A percentile compares a stretch with the other conserved stretches of the same genome.
These are phyloP conservation scores for Rhinatrema bivittatum DNA, from an alignment of 2,797 vertebrate genomes.

Conservation along the genomic window DNA sequence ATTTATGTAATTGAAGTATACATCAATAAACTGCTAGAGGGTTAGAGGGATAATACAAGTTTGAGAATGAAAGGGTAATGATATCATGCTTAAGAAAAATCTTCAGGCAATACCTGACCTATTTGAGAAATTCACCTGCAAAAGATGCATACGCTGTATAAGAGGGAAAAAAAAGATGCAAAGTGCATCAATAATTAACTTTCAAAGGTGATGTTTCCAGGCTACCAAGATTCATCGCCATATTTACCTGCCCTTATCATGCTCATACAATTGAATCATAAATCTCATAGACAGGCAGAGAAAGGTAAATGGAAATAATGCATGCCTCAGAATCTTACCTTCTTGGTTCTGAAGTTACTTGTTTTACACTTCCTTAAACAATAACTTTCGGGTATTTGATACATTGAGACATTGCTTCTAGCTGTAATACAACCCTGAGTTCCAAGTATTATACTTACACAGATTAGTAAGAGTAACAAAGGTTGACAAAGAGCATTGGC, in stretches of 20 bases:
- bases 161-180: slow-evolving; percentile 16
- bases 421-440: slow-evolving; percentile 20
- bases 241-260: slow-evolving; percentile 1
- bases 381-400: slow-evolving; percentile 30
- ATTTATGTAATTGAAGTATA: slow-evolving; percentile 20
- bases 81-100: slow-evolving; percentile 18
- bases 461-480: slow-evolving; percentile 20
- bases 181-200: slow-evolving; percentile 15
- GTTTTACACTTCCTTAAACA: slow-evolving; percentile 44
- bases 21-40: slow-evolving; percentile 5
- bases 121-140: background rate
- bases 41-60: slow-evolving; percentile 18
- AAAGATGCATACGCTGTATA: slow-evolving; percentile 5
- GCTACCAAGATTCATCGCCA: slow-evolving; percentile 3
- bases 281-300: slow-evolving; percentile 23
- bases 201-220: slow-evolving; percentile 21
- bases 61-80: slow-evolving; percentile 16
- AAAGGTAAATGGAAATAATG: slow-evolving; percentile 21
- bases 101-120: slow-evolving; percentile 19
- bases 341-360: slow-evolving; percentile 35
- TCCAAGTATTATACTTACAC: background rate
- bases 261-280: slow-evolving; percentile 15
- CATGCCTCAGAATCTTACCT: slow-evolving; percentile 10
- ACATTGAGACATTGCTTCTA: slow-evolving; percentile 30
- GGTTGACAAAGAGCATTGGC: slow-evolving; percentile 33